Percentiles rank a stretch among this genome's conserved stretches.
Conservation (phyloP, 2,113 vertebrate genomes). For the Corythaeola cristata region DNA sequence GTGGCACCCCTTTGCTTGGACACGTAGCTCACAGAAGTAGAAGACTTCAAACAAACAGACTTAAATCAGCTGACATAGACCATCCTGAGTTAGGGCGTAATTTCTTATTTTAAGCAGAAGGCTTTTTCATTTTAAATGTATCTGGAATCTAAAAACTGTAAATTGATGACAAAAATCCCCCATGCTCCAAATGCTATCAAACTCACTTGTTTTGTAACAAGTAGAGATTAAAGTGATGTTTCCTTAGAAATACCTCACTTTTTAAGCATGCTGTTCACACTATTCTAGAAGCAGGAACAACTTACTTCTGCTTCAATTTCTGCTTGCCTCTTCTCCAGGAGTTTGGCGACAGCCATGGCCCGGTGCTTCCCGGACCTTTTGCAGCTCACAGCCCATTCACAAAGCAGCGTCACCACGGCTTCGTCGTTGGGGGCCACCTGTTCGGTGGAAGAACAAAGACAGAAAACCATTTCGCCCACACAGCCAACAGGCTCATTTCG, state of each 20-base stretch:
- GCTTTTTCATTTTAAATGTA: not conserved
- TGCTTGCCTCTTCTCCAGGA: conserved; percentile 77
- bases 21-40: not conserved
- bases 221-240: not conserved
- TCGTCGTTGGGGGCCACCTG: conserved; percentile 68
- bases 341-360: conserved; percentile 76
- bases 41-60: not conserved
- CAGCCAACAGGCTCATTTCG: not conserved
- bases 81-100: not conserved
- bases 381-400: conserved; percentile 79
- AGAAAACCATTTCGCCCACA: not conserved
- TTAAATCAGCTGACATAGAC: not conserved
- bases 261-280: not conserved
- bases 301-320: conserved; percentile 78
- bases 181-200: not conserved
- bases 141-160: not conserved
- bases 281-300: not conserved
- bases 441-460: not conserved
- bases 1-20: not conserved
- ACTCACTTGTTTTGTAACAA: not conserved
- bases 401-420: conserved; percentile 70
- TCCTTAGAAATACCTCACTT: not conserved
- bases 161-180: not conserved
- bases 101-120: not conserved
- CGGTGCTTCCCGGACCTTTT: conserved; percentile 75